Evolutionary conservation across 2,113 vertebrate species (phyloP).

Genomic region (Atractosteus spatula): DNA sequence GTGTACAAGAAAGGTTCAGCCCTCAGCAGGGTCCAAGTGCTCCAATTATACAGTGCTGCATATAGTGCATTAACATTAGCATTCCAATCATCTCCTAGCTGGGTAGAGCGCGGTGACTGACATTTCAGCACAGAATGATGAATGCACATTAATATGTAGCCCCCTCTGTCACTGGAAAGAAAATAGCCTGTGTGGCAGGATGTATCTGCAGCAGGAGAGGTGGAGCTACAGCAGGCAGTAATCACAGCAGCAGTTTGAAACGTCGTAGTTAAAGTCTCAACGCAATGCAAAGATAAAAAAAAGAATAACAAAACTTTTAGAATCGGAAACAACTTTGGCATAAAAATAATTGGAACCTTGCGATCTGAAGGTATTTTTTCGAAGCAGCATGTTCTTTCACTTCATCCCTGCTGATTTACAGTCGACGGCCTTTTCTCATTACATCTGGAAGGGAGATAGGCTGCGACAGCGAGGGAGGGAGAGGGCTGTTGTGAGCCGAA

Average conservation of each 20-base stretch:
- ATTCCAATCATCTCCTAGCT: background rate
- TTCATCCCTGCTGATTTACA: background rate
- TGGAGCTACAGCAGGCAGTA: background rate
- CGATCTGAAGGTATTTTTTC: background rate
- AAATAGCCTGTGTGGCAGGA: background rate
- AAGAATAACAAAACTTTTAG: background rate
- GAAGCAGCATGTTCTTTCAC: background rate
- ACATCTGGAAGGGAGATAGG: too few relatives aligned
- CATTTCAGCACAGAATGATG: background rate
- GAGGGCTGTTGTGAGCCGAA: background rate
- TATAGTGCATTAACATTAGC: background rate
- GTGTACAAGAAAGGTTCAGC: too few relatives aligned
- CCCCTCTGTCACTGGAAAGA: background rate
- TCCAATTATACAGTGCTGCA: background rate
- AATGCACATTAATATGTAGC: constrained; percentile 1
- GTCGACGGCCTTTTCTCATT: background rate
- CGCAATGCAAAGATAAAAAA: background rate
- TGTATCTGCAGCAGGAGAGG: background rate
- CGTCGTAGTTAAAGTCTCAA: background rate
- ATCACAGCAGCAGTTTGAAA: background rate
- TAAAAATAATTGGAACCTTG: background rate
- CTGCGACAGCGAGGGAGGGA: too few relatives aligned
- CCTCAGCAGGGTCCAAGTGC: too few relatives aligned
- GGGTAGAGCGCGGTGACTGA: background rate
- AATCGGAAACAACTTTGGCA: too few relatives aligned